Evolutionary conservation across 1,140 invertebrate genomes (phyloP).

Genomic region (Apis laboriosa): DNA sequence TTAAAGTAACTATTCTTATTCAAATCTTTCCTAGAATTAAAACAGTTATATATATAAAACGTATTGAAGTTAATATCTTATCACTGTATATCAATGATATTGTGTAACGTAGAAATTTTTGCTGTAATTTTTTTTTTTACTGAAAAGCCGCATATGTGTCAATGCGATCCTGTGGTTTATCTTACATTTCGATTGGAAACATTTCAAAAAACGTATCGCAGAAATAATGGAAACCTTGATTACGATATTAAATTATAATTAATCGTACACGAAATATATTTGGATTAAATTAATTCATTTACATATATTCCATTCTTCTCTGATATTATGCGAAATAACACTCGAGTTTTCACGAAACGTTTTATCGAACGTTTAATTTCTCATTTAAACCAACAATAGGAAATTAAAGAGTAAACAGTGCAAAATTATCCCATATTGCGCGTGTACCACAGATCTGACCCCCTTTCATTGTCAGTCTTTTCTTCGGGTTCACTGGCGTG

Average conservation of each 20-base stretch:
- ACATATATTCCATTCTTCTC: neutral
- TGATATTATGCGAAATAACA: neutral
- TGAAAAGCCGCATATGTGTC: neutral
- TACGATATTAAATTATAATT: neutral
- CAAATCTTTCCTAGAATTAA: no score
- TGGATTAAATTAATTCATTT: neutral
- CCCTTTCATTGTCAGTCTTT: slow-evolving; percentile 52
- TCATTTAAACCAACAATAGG: slow-evolving; percentile 8
- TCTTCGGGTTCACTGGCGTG: slow-evolving; percentile 50
- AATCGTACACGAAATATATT: neutral
- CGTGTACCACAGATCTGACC: slow-evolving; percentile 36
- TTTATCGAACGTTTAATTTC: neutral
- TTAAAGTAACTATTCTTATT: no score
- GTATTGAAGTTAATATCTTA: neutral
- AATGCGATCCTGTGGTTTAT: neutral
- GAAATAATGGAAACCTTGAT: neutral
- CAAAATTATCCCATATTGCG: slow-evolving; percentile 26
- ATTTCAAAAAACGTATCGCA: neutral
- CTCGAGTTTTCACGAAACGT: neutral
- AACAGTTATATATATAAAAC: no score
- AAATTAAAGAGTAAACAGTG: slow-evolving; percentile 10
- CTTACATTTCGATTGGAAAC: neutral
- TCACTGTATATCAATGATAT: no score
- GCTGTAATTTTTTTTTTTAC: neutral
- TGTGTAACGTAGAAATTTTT: no score